Base-by-base conservation (phyloP, 1,140 invertebrate genomes). In the Brachionus paranguensis region DNA sequence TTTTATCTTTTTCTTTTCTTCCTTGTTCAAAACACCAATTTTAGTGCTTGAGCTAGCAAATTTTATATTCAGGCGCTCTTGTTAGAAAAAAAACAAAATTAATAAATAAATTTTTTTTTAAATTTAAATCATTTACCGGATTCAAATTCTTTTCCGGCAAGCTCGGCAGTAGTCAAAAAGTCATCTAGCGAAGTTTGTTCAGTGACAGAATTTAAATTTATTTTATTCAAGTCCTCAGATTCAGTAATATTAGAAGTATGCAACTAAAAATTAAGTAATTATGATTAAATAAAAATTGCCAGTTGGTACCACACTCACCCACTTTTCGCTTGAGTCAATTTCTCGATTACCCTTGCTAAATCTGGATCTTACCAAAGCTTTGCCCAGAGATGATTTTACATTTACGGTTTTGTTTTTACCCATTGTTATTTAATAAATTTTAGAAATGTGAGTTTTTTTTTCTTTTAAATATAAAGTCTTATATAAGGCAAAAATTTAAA, bases 111-210 rank as follows among this genome's bases (percentile, higher is more conserved):
- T 24, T 41, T 68, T 20, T 84, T 68, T 20, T 65, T 83, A 1
- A 12, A 85, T 50, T 84, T 8, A 53, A 33, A 68, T 33, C 79
- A 64, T 78, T 88, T 87, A 91, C 91, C 91, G 86, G 91, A 90
- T 45, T 87, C 89, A 89, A 98, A 99, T 87, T 98, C 95, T 7
- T 93, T 95, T 29, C 95, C 94, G 3, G 96, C 96, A 60, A 99
- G 89, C 89, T 97, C 93, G 7, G 96, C 96, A 1, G 94, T 98
- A 0, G 94, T 93, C 0, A 99, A 89, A 88, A 99, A 99, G 86
- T 99, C 97, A 90, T 98, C 94, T 84, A 99, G 93, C 20, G 95
- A 95, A 76, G 93, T 95, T 88, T 99, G 95, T 87, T 98, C 96
- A 0, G 96, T 99, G 0, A 98, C 94, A 0, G 96, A 98, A 53